A percentile compares a stretch with the other conserved stretches of the same genome.
Conservation (phyloP, 2,113 vertebrate genomes). For the Megalops atlanticus region DNA sequence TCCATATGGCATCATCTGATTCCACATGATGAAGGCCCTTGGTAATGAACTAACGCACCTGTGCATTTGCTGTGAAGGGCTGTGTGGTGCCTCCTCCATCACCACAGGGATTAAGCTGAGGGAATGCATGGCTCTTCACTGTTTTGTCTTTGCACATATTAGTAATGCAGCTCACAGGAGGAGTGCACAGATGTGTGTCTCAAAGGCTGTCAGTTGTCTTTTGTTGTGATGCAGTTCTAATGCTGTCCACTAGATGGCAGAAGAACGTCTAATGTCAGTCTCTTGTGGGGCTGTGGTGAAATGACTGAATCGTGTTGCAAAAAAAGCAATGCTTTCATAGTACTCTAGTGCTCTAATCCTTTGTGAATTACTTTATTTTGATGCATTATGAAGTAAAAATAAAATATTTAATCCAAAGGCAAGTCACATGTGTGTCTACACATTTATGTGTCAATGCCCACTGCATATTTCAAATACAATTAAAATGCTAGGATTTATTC, state of each 20-base stretch:
- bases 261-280: not conserved
- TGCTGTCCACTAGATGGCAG: constrained; percentile 11
- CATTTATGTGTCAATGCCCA: too few species aligned
- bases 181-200: not conserved
- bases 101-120: not conserved
- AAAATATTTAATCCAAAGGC: too few species aligned
- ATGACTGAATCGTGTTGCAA: not conserved
- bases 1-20: too few species aligned
- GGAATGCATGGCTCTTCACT: not conserved
- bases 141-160: not conserved
- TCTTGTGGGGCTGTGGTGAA: not conserved
- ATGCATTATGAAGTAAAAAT: too few species aligned
- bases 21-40: too few species aligned
- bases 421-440: too few species aligned
- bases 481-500: too few species aligned
- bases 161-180: not conserved
- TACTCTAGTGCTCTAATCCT: too few species aligned
- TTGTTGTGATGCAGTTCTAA: not conserved
- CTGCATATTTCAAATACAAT: too few species aligned
- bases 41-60: not conserved
- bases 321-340: not conserved
- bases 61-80: not conserved
- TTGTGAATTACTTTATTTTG: too few species aligned
- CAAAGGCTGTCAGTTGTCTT: not conserved
- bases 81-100: not conserved